Evolutionary conservation across 2,797 vertebrate genomes (phyloP).

Genomic region (Peromyscus aztecus): DNA sequence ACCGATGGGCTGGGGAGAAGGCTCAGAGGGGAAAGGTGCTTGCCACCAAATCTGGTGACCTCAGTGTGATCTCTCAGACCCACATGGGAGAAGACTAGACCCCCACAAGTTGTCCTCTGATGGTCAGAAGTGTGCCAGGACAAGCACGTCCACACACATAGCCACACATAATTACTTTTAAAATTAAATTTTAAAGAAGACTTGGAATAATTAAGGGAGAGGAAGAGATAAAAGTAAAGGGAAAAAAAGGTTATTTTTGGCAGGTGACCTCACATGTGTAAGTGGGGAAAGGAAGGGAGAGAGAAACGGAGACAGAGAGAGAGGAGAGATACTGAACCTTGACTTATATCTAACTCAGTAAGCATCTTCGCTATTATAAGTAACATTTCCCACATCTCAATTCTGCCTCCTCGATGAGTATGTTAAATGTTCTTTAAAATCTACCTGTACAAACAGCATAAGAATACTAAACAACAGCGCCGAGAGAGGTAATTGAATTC

Average conservation of each 20-base stretch:
- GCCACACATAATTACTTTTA: not conserved
- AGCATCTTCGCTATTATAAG: constrained; percentile 44
- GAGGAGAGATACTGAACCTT: not conserved
- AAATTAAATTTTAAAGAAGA: not conserved
- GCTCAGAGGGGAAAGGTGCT: not conserved
- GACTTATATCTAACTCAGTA: constrained; percentile 3
- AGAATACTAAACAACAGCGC: constrained; percentile 34
- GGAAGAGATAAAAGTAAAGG: not conserved
- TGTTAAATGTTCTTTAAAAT: constrained; percentile 54
- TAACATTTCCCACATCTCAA: constrained; percentile 13
- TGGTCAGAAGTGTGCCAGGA: not conserved
- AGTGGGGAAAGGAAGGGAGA: not conserved
- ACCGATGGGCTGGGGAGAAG: not conserved
- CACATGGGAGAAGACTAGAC: not conserved
- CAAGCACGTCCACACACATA: not conserved
- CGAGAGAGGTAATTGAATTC: constrained; percentile 51
- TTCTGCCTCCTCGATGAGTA: constrained; percentile 23
- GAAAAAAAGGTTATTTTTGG: not conserved
- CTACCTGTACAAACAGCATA: constrained; percentile 23
- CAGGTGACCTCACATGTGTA: not conserved
- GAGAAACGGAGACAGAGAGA: not conserved
- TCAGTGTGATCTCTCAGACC: not conserved
- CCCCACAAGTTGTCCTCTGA: too few relatives aligned
- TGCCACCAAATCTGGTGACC: not conserved
- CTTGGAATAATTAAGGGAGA: not conserved